Evolutionary conservation across 2,797 vertebrate species (phyloP).

Genomic region (Acipenser transmontanus): DNA sequence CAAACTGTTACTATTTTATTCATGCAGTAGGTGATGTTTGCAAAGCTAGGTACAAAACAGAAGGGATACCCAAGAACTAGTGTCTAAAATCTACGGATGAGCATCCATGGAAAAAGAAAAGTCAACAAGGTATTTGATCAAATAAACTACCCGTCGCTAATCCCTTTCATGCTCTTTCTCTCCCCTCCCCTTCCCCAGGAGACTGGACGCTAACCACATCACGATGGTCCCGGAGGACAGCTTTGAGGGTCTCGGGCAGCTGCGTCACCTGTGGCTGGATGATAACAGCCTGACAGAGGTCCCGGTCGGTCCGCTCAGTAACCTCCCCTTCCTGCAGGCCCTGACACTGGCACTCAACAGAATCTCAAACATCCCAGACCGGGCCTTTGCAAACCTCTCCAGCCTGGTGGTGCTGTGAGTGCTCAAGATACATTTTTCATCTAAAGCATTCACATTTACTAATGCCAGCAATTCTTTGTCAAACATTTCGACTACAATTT

Average conservation of each 20-base stretch:
- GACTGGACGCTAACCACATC: conserved; percentile 93
- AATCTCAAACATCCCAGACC: conserved; percentile 83
- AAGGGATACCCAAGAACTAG: too few species aligned
- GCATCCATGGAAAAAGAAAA: too few species aligned
- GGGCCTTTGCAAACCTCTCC: conserved; percentile 88
- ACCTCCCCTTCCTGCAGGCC: conserved; percentile 86
- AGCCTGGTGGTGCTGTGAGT: conserved; percentile 95
- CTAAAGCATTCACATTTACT: too few species aligned
- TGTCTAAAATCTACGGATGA: too few species aligned
- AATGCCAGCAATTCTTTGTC: too few species aligned
- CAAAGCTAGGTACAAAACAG: too few species aligned
- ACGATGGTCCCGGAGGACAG: conserved; percentile 84
- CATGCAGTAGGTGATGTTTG: too few species aligned
- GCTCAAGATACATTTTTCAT: conserved; percentile 10
- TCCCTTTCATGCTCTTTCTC: background rate
- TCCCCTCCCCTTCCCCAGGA: conserved; percentile 51
- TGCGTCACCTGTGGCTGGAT: conserved; percentile 93
- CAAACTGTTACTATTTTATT: too few species aligned
- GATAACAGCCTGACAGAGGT: conserved; percentile 89
- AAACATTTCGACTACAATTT: too few species aligned
- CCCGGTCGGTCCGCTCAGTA: conserved; percentile 74
- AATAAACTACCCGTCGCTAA: too few species aligned
- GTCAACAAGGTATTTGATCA: too few species aligned
- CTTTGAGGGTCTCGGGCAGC: conserved; percentile 85
- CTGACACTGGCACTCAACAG: conserved; percentile 90